Base-by-base conservation (phyloP, 2,113 vertebrate genomes). In the Oryzias celebensis region DNA sequence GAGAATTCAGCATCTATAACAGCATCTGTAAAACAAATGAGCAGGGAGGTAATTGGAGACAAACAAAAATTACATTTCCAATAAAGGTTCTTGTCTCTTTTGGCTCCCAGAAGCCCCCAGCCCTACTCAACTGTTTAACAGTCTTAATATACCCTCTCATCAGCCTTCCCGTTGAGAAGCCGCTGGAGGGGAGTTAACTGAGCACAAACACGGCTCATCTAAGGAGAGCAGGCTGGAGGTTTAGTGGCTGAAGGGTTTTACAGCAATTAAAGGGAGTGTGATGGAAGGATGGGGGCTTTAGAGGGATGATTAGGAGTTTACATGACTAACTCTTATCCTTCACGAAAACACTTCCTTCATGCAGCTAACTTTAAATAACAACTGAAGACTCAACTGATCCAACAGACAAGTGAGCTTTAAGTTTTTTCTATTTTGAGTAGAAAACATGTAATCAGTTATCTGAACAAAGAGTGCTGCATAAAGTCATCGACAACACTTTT, bases 51-150 rank as follows among this genome's bases (percentile, higher is more conserved):
- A 91, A 91, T 91, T 90, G 90, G 82, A 87, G 89, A 86, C 89
- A 91, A 90, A 91, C 91, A 91, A 91, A 91, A 92, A 92, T 90
- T 91, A 90, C 87, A 92, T 91, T 91, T 92, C 91, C 90, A 93
- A 91, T 93, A 90, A 92, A 91, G 87, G 86, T 67, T 87, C 61
- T 75, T 79, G 82, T 88, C 82, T 87, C 84, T 80, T 85, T 74
- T 78, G 85, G 69, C 78, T 85, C 87, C 86, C 85, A 75, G 71
- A 86, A 83, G 88, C 90, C 90, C 87, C 70, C 20, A 65, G 77
- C 83, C 81, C 81, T 82, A 80, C 81, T 90, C 83, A 78, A 80
- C 81, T 85, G 78, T 89, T 92, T 91, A 91, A 91, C 85, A 87
- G 82, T 84, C 75, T 75, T 84, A 88, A 88, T 89, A 87, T 89